A percentile compares a stretch with the other conserved stretches of the same genome.
phyloP scores from a whole-genome alignment of 1,140 invertebrate species.

The Trichonephila clavipes region DNA sequence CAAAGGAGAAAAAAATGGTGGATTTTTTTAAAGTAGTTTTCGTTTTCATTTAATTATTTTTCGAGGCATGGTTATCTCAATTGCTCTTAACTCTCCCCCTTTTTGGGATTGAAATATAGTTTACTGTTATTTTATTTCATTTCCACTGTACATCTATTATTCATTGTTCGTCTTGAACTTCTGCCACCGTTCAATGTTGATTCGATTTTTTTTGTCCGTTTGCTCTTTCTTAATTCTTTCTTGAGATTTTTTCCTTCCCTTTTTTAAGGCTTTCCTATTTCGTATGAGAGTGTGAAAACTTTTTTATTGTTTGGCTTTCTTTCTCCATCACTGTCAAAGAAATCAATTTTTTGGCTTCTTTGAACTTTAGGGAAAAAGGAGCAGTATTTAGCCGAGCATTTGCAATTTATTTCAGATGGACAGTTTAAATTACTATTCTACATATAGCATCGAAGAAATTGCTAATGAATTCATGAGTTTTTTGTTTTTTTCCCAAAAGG shows the following conservation, averaged over 20 bases:
- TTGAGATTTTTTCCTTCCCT: not conserved
- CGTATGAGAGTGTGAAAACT: not conserved
- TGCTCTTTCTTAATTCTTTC: not conserved
- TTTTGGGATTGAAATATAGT: conserved; percentile 33
- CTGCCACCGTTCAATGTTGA: conserved; percentile 2
- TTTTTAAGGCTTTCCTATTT: not conserved
- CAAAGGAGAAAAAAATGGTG: not conserved
- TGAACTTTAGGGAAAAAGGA: not conserved
- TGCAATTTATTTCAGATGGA: not conserved
- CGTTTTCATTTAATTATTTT: conserved; percentile 54
- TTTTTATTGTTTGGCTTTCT: not conserved
- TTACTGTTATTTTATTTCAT: conserved; percentile 41
- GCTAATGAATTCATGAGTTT: too few relatives aligned
- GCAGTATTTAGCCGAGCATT: not conserved
- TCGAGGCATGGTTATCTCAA: not conserved
- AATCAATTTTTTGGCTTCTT: conserved; percentile 20
- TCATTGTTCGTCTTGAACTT: conserved; percentile 30
- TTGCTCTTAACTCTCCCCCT: not conserved
- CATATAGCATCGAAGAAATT: too few relatives aligned
- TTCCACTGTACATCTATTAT: conserved; percentile 22
- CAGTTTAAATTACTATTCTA: too few relatives aligned
- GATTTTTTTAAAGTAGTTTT: not conserved
- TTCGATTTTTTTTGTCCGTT: not conserved
- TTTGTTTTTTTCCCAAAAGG: not conserved
- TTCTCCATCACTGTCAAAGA: not conserved